phyloP scores from a whole-genome alignment of 1,140 invertebrate genomes.

The Wiebesia pumilae region DNA sequence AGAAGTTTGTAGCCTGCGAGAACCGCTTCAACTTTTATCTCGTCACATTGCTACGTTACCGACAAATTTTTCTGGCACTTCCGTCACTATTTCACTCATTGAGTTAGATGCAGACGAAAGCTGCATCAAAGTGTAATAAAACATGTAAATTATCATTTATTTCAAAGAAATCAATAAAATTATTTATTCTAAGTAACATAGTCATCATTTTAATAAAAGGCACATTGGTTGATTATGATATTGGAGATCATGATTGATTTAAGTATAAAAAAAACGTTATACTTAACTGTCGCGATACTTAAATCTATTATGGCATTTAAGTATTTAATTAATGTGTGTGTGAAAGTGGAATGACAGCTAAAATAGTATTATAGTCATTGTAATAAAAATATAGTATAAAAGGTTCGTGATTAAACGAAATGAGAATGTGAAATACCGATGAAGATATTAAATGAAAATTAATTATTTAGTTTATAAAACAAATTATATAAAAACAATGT shows the following conservation, averaged over 20 bases:
- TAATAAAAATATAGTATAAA: constrained; percentile 37
- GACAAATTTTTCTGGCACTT: constrained; percentile 55
- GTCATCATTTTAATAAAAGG: constrained; percentile 35
- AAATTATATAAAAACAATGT: background rate
- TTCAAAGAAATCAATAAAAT: constrained; percentile 43
- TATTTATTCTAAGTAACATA: constrained; percentile 42
- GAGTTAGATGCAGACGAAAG: constrained; percentile 57
- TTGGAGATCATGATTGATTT: constrained; percentile 44
- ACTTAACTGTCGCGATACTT: constrained; percentile 14
- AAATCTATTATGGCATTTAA: constrained; percentile 3
- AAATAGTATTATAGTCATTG: background rate
- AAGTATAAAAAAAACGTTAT: constrained; percentile 37
- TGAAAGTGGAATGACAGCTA: constrained; percentile 18
- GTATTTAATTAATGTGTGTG: constrained; percentile 24
- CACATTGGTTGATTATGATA: constrained; percentile 37
- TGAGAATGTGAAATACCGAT: constrained; percentile 20
- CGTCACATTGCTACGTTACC: constrained; percentile 61
- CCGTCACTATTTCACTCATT: constrained; percentile 59
- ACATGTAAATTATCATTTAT: constrained; percentile 22
- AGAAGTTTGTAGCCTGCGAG: constrained; percentile 62
- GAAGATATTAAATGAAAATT: constrained; percentile 2
- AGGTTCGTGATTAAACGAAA: background rate
- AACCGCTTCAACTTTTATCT: constrained; percentile 50
- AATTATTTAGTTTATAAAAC: background rate
- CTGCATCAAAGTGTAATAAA: constrained; percentile 55